phyloP scores from a whole-genome alignment of 2,888 invertebrate genomes.

The Mythimna ferrago region DNA sequence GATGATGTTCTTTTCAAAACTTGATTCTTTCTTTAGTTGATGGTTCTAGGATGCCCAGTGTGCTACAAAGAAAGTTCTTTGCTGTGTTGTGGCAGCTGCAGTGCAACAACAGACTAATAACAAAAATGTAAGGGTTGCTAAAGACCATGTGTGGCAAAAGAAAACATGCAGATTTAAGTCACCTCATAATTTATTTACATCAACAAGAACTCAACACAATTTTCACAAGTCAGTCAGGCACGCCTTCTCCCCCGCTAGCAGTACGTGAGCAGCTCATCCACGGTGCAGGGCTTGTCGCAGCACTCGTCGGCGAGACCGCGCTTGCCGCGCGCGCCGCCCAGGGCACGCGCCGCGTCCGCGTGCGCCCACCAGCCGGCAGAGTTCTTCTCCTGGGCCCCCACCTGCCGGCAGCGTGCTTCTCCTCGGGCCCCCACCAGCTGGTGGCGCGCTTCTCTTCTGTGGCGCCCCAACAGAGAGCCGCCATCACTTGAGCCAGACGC shows the following conservation, averaged over 20 bases:
- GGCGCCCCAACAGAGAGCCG: conserved; percentile 39
- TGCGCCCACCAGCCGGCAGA: conserved; percentile 36
- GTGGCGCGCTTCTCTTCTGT: conserved; percentile 39
- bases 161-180: conserved; percentile 10
- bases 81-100: too few relatives aligned
- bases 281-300: conserved; percentile 68
- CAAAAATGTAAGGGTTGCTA: too few relatives aligned
- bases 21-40: too few relatives aligned
- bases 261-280: conserved; percentile 59
- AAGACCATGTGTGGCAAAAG: too few relatives aligned
- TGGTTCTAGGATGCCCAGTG: too few relatives aligned
- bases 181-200: conserved; percentile 37
- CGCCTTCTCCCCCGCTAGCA: neutral
- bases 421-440: conserved; percentile 35
- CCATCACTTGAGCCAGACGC: conserved; percentile 37
- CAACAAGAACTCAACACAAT: conserved; percentile 1
- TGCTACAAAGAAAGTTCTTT: too few relatives aligned
- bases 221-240: conserved; percentile 8
- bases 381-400: conserved; percentile 13
- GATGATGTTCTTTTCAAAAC: too few relatives aligned
- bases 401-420: conserved; percentile 21
- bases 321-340: conserved; percentile 53
- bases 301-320: conserved; percentile 67
- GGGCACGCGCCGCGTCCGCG: conserved; percentile 8
- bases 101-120: too few relatives aligned